These are phyloP conservation scores for Calliphora vicina DNA, from an alignment of 1,140 invertebrate genomes.

Conservation along the genomic window DNA sequence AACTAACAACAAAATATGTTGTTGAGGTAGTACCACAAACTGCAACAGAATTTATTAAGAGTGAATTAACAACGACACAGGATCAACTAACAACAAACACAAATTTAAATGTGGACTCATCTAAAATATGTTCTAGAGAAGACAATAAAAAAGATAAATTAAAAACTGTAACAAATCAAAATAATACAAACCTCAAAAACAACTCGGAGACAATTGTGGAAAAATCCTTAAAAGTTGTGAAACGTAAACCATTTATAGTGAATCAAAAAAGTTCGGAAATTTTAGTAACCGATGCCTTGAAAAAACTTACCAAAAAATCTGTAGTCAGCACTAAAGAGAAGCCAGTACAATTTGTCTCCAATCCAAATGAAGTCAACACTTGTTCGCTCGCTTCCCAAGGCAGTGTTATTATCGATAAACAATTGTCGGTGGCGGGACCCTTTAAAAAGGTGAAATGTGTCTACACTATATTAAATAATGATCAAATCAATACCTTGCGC, in stretches of 20 bases:
- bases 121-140: background rate
- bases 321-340: constrained; percentile 3
- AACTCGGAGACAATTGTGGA: background rate
- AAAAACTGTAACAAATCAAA: background rate
- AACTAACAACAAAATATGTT: background rate
- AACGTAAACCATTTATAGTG: background rate
- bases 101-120: background rate
- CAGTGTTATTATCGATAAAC: constrained; percentile 18
- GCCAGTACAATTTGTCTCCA: background rate
- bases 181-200: background rate
- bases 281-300: constrained; percentile 13
- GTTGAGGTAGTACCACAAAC: background rate
- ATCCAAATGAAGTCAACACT: background rate
- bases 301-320: constrained; percentile 6
- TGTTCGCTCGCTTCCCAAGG: background rate
- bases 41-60: background rate
- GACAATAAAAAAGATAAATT: background rate
- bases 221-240: background rate
- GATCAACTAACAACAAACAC: background rate
- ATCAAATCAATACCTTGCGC: constrained; percentile 63
- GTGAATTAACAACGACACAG: background rate
- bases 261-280: constrained; percentile 8
- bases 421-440: background rate
- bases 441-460: constrained; percentile 23
- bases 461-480: constrained; percentile 43